Evolutionary conservation across 2,888 invertebrate species (phyloP), one percentile per base, ranked within the genome.

Genomic region (Callyntrura sp.): DNA sequence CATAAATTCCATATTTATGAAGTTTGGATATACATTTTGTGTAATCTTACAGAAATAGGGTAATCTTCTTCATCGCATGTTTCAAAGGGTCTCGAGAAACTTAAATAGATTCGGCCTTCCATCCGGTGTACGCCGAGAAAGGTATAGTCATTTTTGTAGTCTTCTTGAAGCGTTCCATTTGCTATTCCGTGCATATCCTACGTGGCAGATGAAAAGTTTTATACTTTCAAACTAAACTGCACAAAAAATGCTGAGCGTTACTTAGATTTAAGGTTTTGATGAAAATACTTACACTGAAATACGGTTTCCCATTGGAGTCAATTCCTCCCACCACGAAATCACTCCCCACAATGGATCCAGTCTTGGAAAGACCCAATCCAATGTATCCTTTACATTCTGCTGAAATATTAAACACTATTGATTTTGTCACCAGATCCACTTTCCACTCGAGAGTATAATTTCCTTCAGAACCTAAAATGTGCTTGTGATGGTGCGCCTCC

Each of bases 321-420:
- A 91, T 48, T 23, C 91, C 91, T 55, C 88, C 91, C 0, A 91
- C 70, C 12, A 91, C 76, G 28, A 91, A 85, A 28, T 91, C 91
- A 12, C 88, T 73, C 12, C 85, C 85, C 6, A 14, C 11, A 60
- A 91, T 88, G 12, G 48, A 62, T 3, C 91, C 91, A 17, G 78
- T 55, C 0, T 23, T 28, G 1, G 88, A 85, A n/a, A 91, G 35
- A 0, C 91, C 91, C n/a, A 91, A 25, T 17, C 88, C 91, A 9
- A 91, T 57, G 45, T 82, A 88, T 6, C 91, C 91, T 57, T 81
- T 82, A 1, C 85, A 60, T 35, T 70, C n/a, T 0, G 85, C 91
- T 14, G 83, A 81, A 11, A 76, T 48, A 48, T 88, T 85, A 45
- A 88, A 91, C n/a, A 20, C 25, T 3, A 88, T 45, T 43, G 85